Base-by-base conservation (phyloP, 2,888 invertebrate genomes). In the Eupelmus urozonus region DNA sequence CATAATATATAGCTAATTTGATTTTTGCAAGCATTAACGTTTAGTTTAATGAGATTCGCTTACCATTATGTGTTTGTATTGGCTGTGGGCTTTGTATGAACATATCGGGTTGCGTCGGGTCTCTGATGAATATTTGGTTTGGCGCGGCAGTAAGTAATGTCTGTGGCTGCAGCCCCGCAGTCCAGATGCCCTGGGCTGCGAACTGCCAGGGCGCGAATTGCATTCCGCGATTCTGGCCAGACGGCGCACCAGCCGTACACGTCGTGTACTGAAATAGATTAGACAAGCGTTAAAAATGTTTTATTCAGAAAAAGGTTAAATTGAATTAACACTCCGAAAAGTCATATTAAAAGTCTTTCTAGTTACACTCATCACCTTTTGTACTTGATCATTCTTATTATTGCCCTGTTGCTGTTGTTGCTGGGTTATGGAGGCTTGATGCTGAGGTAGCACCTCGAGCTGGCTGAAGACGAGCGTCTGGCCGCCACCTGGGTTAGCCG, bases 71-170 rank as follows among this genome's bases (percentile, higher is more conserved):
- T 82, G 94, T 90, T 86, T 94, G 94, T 74, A 94, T 92, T 0
- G 92, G 90, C 81, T 93, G 93, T 16, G 96, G 95, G 82, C 94
- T 94, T 84, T 95, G 95, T 84, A 97, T 96, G 87, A 96, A 96
- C 95, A 97, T 95, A 87, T 96, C 96, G 1, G 94, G 93, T 86
- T 96, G 96, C 1, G 90, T 87, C 0, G 94, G 92, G 23, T 96
- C 95, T 53, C 96, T 91, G 82, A 97, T 96, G 88, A 95, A 95
- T 85, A 96, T 96, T 7, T 95, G 95, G 90, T 96, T 96, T 18
- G 94, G 95, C 0, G 94, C 93, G 0, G 91, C 90, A 9, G 90
- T 89, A 13, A 95, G 91, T 4, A 95, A 90, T 0, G 94, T 92
- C 45, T 93, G 92, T 0, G 94, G 94, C 83, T 93, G 95, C 27